Conservation (phyloP, 2,888 invertebrate genomes). For the Phyllotreta striolata region DNA sequence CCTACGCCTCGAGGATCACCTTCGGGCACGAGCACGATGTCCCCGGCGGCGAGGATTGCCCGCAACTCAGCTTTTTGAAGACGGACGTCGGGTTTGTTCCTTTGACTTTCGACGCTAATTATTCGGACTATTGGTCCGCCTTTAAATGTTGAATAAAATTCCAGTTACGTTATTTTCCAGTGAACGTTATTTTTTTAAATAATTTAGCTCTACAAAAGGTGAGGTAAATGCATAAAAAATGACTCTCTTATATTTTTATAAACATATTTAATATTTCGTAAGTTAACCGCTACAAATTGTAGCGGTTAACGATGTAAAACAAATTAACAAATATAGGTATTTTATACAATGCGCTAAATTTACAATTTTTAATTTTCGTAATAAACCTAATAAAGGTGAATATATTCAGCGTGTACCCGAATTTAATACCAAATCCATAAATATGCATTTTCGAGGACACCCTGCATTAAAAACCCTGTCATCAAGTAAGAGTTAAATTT, state of each 20-base stretch:
- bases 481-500: too few species aligned
- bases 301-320: conserved; percentile 1
- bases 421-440: too few species aligned
- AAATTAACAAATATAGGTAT: conserved; percentile 7
- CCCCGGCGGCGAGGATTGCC: conserved; percentile 33
- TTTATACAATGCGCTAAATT: conserved; percentile 3
- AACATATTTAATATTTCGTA: conserved; percentile 9
- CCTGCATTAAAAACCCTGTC: too few species aligned
- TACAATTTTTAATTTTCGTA: conserved; percentile 8
- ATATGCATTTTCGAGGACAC: too few species aligned
- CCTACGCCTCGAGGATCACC: conserved; percentile 47
- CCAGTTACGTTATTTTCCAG: background rate
- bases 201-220: background rate
- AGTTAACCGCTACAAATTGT: background rate
- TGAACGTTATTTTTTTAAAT: background rate
- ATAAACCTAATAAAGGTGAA: background rate
- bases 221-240: background rate
- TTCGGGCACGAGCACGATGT: conserved; percentile 23
- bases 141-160: conserved; percentile 21
- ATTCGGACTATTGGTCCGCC: conserved; percentile 14
- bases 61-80: conserved; percentile 45
- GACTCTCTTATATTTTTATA: background rate
- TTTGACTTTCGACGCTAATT: conserved; percentile 38
- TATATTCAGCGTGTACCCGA: too few species aligned
- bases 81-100: conserved; percentile 50